phyloP scores from a whole-genome alignment of 2,888 invertebrate genomes.

The Tipula unca region DNA sequence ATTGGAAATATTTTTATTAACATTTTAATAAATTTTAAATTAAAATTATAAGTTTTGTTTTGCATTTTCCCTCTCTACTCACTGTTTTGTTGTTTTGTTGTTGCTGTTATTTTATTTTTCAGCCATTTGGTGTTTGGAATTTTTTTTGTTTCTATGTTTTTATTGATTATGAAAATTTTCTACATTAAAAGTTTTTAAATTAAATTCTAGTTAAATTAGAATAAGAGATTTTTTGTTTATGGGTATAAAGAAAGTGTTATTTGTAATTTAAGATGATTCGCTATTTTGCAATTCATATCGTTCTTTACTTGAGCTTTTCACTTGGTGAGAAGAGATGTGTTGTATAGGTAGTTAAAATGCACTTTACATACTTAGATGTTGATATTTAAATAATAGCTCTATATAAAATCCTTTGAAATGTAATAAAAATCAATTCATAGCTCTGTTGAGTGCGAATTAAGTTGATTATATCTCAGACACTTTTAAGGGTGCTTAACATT shows the following conservation, averaged over 20 bases:
- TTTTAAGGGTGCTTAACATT: too few species aligned
- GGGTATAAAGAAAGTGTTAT: neutral
- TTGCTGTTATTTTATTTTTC: neutral
- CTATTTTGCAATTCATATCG: neutral
- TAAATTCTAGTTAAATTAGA: neutral
- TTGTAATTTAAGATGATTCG: neutral
- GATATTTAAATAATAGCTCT: too few species aligned
- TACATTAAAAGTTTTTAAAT: neutral
- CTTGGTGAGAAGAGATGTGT: too few species aligned
- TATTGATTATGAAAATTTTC: neutral
- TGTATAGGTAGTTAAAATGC: too few species aligned
- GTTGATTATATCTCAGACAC: too few species aligned
- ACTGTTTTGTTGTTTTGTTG: neutral
- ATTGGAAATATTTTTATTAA: slow-evolving; percentile 8
- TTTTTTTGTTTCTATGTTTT: neutral
- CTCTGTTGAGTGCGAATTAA: too few species aligned
- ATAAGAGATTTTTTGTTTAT: neutral
- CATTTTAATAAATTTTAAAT: slow-evolving; percentile 14
- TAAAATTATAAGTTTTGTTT: neutral
- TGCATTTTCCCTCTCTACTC: neutral
- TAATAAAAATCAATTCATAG: too few species aligned
- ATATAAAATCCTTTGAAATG: too few species aligned
- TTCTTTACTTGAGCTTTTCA: neutral
- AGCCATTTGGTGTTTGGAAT: neutral
- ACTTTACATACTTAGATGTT: too few species aligned